Evolutionary conservation across 2,797 vertebrate species (phyloP).

Genomic region (Scyliorhinus canicula): DNA sequence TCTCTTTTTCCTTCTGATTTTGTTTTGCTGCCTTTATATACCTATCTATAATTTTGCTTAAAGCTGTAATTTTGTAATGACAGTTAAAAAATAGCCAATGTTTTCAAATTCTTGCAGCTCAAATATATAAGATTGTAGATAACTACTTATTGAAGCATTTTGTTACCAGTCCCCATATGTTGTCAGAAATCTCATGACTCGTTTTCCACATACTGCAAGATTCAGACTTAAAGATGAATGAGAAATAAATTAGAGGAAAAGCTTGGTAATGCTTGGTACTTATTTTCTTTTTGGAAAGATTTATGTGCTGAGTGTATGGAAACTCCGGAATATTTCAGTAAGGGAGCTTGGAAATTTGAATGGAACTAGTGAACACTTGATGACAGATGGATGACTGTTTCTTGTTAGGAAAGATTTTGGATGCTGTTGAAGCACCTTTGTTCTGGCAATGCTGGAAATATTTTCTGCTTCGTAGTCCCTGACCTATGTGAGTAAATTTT

Average conservation of each 20-base stretch:
- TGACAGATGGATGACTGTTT: conserved; percentile 33
- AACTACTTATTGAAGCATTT: not conserved
- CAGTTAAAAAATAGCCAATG: not conserved
- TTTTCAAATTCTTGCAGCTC: not conserved
- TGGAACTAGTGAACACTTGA: conserved; percentile 29
- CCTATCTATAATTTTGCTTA: not conserved
- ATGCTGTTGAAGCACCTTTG: conserved; percentile 19
- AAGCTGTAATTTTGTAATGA: not conserved
- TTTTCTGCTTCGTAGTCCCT: not conserved
- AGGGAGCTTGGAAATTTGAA: conserved; percentile 20
- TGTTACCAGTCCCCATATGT: not conserved
- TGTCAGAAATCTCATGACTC: conserved; percentile 18
- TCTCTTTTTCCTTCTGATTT: not conserved
- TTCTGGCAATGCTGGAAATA: not conserved
- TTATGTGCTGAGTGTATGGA: conserved; percentile 2
- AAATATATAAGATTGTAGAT: not conserved
- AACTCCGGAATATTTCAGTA: not conserved
- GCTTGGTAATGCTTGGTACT: not conserved
- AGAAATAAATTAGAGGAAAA: conserved; percentile 32
- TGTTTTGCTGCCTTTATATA: not conserved
- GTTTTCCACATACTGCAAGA: not conserved
- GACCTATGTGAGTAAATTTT: not conserved
- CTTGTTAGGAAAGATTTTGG: conserved; percentile 12
- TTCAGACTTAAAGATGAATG: not conserved
- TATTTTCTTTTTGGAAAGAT: not conserved